A percentile compares a stretch with the other conserved stretches of the same genome.
These are phyloP conservation scores for Anguilla japonica DNA, from an alignment of 2,113 vertebrate species.

Conservation along the genomic window DNA sequence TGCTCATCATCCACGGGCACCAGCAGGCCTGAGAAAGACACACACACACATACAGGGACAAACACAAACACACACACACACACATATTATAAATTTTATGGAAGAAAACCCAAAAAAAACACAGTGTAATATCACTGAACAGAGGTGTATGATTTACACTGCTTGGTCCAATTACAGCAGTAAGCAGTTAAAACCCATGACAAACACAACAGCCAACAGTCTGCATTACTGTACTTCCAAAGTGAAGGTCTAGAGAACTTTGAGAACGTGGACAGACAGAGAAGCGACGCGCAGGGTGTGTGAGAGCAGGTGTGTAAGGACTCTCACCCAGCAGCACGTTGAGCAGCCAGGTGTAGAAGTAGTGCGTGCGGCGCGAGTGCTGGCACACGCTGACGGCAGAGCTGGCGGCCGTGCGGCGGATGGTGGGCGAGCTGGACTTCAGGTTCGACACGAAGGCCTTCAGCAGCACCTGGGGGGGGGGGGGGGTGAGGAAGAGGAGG, in stretches of 20 bases:
- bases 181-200: background rate
- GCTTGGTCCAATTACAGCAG: background rate
- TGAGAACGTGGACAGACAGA: too few relatives aligned
- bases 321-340: conserved; percentile 86
- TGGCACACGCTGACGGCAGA: conserved; percentile 88
- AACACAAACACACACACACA: too few relatives aligned
- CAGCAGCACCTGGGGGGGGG: conserved; percentile 76
- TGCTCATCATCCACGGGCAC: conserved; percentile 85
- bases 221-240: too few relatives aligned
- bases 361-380: conserved; percentile 85
- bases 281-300: too few relatives aligned
- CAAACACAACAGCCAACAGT: background rate
- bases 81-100: too few relatives aligned
- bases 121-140: too few relatives aligned
- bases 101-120: too few relatives aligned
- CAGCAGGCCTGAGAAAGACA: conserved; percentile 75
- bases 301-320: too few relatives aligned
- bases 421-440: conserved; percentile 88
- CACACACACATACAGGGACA: background rate
- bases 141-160: background rate
- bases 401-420: conserved; percentile 87
- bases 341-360: conserved; percentile 95
- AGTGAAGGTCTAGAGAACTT: too few relatives aligned
- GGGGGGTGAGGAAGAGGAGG: background rate
- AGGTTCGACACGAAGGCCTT: conserved; percentile 92